Evolutionary conservation across 1,140 invertebrate genomes (phyloP).

Genomic region (Leptinotarsa defecta): DNA sequence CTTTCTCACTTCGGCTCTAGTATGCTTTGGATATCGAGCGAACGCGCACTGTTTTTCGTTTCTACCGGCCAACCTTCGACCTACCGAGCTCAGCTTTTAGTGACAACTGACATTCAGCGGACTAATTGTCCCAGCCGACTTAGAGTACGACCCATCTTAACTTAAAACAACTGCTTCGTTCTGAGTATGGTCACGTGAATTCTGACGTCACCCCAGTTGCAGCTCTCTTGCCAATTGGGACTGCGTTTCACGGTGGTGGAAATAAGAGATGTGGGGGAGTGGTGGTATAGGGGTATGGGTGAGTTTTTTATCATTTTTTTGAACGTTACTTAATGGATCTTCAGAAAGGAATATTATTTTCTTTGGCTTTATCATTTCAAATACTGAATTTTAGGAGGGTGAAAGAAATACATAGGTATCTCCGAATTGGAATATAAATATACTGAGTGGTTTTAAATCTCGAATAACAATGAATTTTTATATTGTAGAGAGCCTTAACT

Average conservation of each 20-base stretch:
- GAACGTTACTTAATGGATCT: too few species aligned
- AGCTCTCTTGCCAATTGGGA: slow-evolving; percentile 15
- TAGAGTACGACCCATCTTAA: slow-evolving; percentile 17
- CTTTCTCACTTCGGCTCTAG: not conserved
- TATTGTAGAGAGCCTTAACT: too few species aligned
- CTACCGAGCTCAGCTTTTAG: slow-evolving; percentile 1
- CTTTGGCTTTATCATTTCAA: too few species aligned
- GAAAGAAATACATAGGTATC: too few species aligned
- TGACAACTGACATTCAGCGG: slow-evolving; percentile 33
- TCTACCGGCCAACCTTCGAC: slow-evolving; percentile 10
- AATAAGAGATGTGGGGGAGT: not conserved
- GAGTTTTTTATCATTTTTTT: too few species aligned
- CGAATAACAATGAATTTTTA: too few species aligned
- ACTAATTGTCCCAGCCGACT: slow-evolving; percentile 20
- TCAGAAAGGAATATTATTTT: too few species aligned
- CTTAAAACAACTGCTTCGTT: slow-evolving; percentile 6
- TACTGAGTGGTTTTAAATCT: too few species aligned
- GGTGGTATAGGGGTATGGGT: not conserved
- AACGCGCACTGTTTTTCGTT: slow-evolving; percentile 24
- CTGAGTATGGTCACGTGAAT: slow-evolving; percentile 18
- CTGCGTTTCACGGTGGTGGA: not conserved
- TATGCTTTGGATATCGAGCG: slow-evolving; percentile 3
- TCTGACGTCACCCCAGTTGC: slow-evolving; percentile 10
- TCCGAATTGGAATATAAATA: too few species aligned
- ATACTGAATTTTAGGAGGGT: too few species aligned